Evolutionary conservation across 2,113 vertebrate species (phyloP).

Genomic region (Nettapus auritus): DNA sequence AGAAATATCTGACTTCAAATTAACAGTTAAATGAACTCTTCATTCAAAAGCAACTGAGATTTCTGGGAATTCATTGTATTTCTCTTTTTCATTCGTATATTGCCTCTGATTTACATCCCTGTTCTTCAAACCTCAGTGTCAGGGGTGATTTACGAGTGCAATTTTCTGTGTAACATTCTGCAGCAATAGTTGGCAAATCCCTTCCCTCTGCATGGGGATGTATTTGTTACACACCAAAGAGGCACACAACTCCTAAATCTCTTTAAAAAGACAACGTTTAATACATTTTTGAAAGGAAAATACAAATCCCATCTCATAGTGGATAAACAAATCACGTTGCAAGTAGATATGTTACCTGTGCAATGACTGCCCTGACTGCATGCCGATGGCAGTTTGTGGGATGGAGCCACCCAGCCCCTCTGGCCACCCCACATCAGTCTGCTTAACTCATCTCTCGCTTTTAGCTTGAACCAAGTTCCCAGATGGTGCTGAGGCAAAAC

Average conservation of each 20-base stretch:
- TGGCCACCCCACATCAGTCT: background rate
- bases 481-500: fast-evolving
- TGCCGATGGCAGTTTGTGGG: background rate
- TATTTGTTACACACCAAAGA: background rate
- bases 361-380: background rate
- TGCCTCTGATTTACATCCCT: background rate
- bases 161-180: constrained; percentile 40
- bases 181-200: constrained; percentile 14
- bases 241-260: background rate
- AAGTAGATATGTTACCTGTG: background rate
- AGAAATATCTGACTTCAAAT: background rate
- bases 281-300: background rate
- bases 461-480: background rate
- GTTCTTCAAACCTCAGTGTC: constrained; percentile 3
- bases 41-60: constrained; percentile 6
- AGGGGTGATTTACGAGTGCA: constrained; percentile 17
- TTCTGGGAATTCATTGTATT: background rate
- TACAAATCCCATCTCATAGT: background rate
- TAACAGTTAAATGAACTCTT: constrained; percentile 18
- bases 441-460: background rate
- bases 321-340: background rate
- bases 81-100: background rate
- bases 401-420: background rate
- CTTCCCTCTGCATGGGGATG: background rate
- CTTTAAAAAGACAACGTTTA: background rate